Evolutionary conservation across 2,888 invertebrate genomes (phyloP).

Genomic region (Leucoma salicis): DNA sequence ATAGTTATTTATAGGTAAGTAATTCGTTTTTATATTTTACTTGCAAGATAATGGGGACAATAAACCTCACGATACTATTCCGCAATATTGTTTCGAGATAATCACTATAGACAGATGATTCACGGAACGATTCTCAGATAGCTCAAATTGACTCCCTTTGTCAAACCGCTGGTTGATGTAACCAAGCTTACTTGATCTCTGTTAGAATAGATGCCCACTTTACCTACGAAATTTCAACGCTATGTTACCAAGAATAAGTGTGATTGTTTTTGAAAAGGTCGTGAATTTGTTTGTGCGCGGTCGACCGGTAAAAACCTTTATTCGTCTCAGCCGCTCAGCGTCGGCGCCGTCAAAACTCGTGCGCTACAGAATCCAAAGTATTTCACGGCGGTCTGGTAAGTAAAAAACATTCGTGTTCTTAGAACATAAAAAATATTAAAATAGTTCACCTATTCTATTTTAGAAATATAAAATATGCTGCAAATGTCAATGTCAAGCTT

Average conservation of each 20-base stretch:
- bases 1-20: no score
- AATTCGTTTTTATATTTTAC: constrained; percentile 19
- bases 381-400: constrained; percentile 39
- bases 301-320: constrained; percentile 30
- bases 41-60: constrained; percentile 25
- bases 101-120: constrained; percentile 65
- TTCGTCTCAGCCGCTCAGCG: constrained; percentile 24
- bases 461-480: constrained; percentile 3
- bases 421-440: constrained; percentile 14
- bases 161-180: constrained; percentile 50
- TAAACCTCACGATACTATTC: constrained; percentile 30
- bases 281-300: constrained; percentile 17
- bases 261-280: constrained; percentile 6
- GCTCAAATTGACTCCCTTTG: constrained; percentile 68
- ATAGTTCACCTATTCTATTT: constrained; percentile 18
- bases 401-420: constrained; percentile 27
- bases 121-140: constrained; percentile 70
- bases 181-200: constrained; percentile 34
- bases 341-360: constrained; percentile 34
- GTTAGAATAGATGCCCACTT: constrained; percentile 19
- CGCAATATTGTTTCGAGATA: constrained; percentile 59
- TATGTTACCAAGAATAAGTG: constrained; percentile 12
- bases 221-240: constrained; percentile 13
- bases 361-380: constrained; percentile 34
- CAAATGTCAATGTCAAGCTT: constrained; percentile 24